Conservation (phyloP, 2,113 vertebrate genomes). For the Chroicocephalus ridibundus region DNA sequence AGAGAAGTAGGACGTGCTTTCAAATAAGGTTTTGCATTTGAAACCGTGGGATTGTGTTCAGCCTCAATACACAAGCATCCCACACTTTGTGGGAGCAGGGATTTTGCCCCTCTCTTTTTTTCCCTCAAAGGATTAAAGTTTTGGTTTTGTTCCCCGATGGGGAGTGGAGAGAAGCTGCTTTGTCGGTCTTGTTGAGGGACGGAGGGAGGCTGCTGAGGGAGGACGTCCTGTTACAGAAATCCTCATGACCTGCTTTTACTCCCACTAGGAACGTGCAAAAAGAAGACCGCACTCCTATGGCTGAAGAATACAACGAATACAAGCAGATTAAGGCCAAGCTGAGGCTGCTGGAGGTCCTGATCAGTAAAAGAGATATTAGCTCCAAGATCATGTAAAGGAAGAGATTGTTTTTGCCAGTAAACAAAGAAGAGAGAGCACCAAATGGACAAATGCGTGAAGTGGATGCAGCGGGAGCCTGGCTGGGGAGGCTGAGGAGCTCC, state of each 20-base stretch:
- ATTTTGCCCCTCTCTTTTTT: not conserved
- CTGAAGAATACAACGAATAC: constrained; percentile 93
- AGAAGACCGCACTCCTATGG: constrained; percentile 91
- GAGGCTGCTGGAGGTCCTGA: constrained; percentile 92
- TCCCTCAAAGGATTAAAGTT: not conserved
- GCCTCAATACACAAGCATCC: not conserved
- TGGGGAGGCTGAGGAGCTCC: constrained; percentile 3
- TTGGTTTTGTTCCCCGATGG: not conserved
- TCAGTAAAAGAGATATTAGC: constrained; percentile 91
- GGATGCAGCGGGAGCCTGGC: not conserved
- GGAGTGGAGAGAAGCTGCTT: not conserved
- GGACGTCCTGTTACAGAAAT: not conserved
- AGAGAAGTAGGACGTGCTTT: not conserved
- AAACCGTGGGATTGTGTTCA: not conserved
- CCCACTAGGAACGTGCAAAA: constrained; percentile 89
- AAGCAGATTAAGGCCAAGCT: constrained; percentile 97
- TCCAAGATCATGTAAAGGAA: constrained; percentile 72
- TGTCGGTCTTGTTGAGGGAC: not conserved
- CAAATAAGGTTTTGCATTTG: not conserved
- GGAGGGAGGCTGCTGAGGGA: not conserved
- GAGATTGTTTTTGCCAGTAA: not conserved
- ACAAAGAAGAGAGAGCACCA: not conserved
- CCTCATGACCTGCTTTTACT: not conserved
- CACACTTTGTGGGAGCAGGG: not conserved
- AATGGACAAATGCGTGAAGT: not conserved